Evolutionary conservation across 2,888 invertebrate species (phyloP), one percentile per base, ranked within the genome.

Genomic region (Cosmopolites sordidus): DNA sequence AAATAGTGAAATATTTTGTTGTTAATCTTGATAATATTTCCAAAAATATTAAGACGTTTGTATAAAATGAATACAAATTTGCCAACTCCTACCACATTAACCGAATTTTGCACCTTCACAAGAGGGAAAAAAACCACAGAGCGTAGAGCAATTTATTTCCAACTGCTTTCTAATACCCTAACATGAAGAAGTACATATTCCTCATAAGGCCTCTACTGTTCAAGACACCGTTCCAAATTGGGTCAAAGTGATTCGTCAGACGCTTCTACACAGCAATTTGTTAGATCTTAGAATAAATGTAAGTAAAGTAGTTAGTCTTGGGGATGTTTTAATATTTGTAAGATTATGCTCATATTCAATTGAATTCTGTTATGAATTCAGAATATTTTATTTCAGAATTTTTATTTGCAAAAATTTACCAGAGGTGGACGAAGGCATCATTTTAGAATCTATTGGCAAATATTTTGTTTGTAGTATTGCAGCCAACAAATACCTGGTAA

Each of bases 361-460:
- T 95, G 58, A 91, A 92, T 60, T 89, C 91, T 61, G 93, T 92
- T 70, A 97, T 96, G 96, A 96, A 96, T 95, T 94, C 95, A 0
- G 96, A 97, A 71, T 89, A 87, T 40, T 92, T 94, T 50, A 94
- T 95, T 37, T 88, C 90, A 59, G 95, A 98, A 71, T 99, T 99
- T 72, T 99, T 99, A 99, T 71, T 87, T 92, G 0, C 89, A 92
- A 61, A 84, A 92, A 65, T 99, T 99, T 73, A 94, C 94, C 14
- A 89, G 95, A 0, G 87, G 98, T 69, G 79, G 95, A 30, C 49
- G 99, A 3, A 82, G 90, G 41, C 99, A 99, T 72, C 99, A 99
- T 73, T 99, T 98, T 69, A 82, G 99, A 12, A 87, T 99, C 0
- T 99, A 98, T 69, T 98, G 98, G 0, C 97, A 98, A 76, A 97